Base-by-base conservation (phyloP, 2,113 vertebrate genomes). In the Heliornis fulica region DNA sequence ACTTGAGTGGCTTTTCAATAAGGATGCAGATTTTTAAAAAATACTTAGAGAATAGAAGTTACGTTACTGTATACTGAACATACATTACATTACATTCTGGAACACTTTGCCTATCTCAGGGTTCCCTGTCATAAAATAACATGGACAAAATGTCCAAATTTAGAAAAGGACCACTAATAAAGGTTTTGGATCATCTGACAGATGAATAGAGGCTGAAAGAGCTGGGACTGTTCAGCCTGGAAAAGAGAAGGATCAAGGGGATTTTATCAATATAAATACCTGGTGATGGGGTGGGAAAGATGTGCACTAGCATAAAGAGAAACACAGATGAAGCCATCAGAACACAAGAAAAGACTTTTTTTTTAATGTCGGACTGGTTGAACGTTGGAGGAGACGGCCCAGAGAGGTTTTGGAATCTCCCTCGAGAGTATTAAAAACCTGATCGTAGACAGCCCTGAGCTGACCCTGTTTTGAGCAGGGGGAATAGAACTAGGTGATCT, bases 41-140 rank as follows among this genome's bases (percentile, higher is more conserved):
- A 13, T 26, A 45, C 43, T 85, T 46, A 54, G 19, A 87, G 13
- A 76, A 56, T 13, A 46, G 22, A 82, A 79, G n/a, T 75, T 89
- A 53, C 31, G 80, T 76, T 87, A 45, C 17, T 87, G 56, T 15
- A 65, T 71, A 59, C 57, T 85, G 70, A 92, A 90, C 85, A 51
- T 46, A 50, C 43, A 60, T 40, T 50, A 5, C 50, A n/a, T 13
- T 36, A 63, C 16, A 83, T 50, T 9, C 8, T 31, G n/a, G 29
- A 25, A 7, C 61, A 4, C 17, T 70, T 5, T 45, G 51, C 11
- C 28, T 57, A 2, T 31, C 53, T 71, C 43, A 28, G 43, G 21
- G 13, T 28, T 86, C 10, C 7, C 9, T 19, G 19, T 5, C 34
- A 3, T 43, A 57, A 83, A 41, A 66, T 22, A 34, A 38, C 8